These are phyloP conservation scores for Drosophila pachea DNA, from an alignment of 1,140 invertebrate species.

Conservation along the genomic window DNA sequence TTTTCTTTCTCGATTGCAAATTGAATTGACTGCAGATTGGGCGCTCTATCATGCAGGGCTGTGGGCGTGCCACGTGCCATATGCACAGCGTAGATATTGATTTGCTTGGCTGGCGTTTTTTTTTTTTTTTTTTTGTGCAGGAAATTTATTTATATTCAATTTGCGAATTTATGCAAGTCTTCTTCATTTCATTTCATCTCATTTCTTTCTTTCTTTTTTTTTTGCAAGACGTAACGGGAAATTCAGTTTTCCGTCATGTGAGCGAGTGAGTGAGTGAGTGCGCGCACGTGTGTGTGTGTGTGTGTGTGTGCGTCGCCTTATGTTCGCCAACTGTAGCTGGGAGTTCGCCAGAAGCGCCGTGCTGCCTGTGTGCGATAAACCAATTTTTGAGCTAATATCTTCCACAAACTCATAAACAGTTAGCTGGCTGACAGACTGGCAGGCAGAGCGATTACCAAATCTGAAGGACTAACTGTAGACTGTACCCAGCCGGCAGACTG, in stretches of 20 bases:
- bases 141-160: slow-evolving; percentile 78
- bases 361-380: slow-evolving; percentile 40
- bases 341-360: slow-evolving; percentile 19
- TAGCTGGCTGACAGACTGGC: slow-evolving; percentile 7
- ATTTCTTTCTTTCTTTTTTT: slow-evolving; percentile 22
- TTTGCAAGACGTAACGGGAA: slow-evolving; percentile 44
- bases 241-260: slow-evolving; percentile 58
- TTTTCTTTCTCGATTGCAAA: slow-evolving; percentile 40
- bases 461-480: slow-evolving; percentile 43
- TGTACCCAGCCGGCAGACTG: slow-evolving; percentile 14
- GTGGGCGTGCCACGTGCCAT: slow-evolving; percentile 56
- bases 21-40: slow-evolving; percentile 57
- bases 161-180: slow-evolving; percentile 62
- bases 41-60: slow-evolving; percentile 6
- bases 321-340: slow-evolving; percentile 24
- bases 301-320: slow-evolving; percentile 12
- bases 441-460: slow-evolving; percentile 55
- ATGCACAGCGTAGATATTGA: slow-evolving; percentile 51
- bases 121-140: slow-evolving; percentile 62
- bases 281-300: slow-evolving; percentile 21
- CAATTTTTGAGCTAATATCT: slow-evolving; percentile 51
- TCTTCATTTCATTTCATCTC: too few relatives aligned
- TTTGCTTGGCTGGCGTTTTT: slow-evolving; percentile 25
- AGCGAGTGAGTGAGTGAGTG: too few relatives aligned
- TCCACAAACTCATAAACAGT: slow-evolving; percentile 69